A percentile compares a stretch with the other conserved stretches of the same genome.
Evolutionary conservation across 2,888 invertebrate species (phyloP).

Genomic region (Cheilosia variabilis): DNA sequence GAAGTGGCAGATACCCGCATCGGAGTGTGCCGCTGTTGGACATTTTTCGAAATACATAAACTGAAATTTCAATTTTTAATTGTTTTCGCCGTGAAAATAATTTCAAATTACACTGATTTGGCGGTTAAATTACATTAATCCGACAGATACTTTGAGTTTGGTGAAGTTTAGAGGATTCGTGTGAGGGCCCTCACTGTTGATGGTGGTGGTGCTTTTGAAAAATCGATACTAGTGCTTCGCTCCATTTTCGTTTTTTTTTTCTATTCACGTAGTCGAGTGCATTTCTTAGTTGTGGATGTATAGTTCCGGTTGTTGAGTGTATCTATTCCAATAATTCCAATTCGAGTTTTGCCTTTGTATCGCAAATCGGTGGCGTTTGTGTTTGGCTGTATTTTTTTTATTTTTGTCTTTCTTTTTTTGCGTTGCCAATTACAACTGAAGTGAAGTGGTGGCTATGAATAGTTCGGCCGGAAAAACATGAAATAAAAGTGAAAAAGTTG

Average conservation of each 20-base stretch:
- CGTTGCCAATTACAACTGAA: slow-evolving; percentile 59
- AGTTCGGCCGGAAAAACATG: slow-evolving; percentile 69
- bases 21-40: slow-evolving; percentile 39
- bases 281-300: slow-evolving; percentile 45
- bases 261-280: slow-evolving; percentile 22
- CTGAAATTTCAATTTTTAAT: slow-evolving; percentile 50
- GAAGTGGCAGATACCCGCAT: slow-evolving; percentile 29
- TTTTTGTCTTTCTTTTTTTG: slow-evolving; percentile 11
- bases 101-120: slow-evolving; percentile 42
- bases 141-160: slow-evolving; percentile 67
- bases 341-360: slow-evolving; percentile 63
- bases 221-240: slow-evolving; percentile 72
- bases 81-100: slow-evolving; percentile 60
- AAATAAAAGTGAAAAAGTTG: slow-evolving; percentile 75
- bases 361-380: slow-evolving; percentile 57
- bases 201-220: slow-evolving; percentile 53
- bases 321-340: slow-evolving; percentile 51
- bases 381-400: slow-evolving; percentile 31
- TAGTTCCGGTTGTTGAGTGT: slow-evolving; percentile 73
- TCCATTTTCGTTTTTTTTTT: slow-evolving; percentile 51
- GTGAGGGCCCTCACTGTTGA: slow-evolving; percentile 8
- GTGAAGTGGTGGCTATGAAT: slow-evolving; percentile 57
- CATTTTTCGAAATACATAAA: slow-evolving; percentile 39
- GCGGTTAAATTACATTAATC: slow-evolving; percentile 66
- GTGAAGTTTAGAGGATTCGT: slow-evolving; percentile 62